Conservation (phyloP, 2,113 vertebrate species). For the Xenopus laevis region DNA sequence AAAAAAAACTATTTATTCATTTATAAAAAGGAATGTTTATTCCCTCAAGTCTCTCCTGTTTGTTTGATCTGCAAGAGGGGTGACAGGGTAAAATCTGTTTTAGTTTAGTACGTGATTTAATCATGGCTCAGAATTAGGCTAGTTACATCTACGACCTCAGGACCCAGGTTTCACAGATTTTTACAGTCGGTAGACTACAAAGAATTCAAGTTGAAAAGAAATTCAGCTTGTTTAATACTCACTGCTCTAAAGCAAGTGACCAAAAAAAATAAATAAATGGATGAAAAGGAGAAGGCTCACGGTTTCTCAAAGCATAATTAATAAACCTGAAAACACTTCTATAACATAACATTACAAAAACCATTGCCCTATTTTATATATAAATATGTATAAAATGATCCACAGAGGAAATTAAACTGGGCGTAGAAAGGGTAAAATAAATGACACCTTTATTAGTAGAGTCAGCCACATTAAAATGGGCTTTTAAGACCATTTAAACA, state of each 20-base stretch:
- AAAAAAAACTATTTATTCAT: conserved; percentile 40
- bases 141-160: conserved; percentile 22
- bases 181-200: conserved; percentile 34
- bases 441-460: too few relatives aligned
- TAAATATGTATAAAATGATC: too few relatives aligned
- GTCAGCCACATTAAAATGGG: too few relatives aligned
- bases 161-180: conserved; percentile 34
- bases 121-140: conserved; percentile 39
- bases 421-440: too few relatives aligned
- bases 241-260: background rate
- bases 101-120: conserved; percentile 44
- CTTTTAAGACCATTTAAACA: too few relatives aligned
- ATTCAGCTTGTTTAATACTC: background rate
- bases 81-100: conserved; percentile 45
- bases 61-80: conserved; percentile 41
- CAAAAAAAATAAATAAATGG: background rate
- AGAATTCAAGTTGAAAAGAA: conserved; percentile 24
- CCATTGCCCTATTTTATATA: too few relatives aligned
- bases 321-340: background rate
- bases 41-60: conserved; percentile 34
- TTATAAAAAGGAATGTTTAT: conserved; percentile 37
- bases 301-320: background rate
- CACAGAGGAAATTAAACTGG: too few relatives aligned
- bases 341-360: background rate
- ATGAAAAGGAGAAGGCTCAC: background rate